phyloP scores from a whole-genome alignment of 2,797 vertebrate species.

The Enteromius viviparus region DNA sequence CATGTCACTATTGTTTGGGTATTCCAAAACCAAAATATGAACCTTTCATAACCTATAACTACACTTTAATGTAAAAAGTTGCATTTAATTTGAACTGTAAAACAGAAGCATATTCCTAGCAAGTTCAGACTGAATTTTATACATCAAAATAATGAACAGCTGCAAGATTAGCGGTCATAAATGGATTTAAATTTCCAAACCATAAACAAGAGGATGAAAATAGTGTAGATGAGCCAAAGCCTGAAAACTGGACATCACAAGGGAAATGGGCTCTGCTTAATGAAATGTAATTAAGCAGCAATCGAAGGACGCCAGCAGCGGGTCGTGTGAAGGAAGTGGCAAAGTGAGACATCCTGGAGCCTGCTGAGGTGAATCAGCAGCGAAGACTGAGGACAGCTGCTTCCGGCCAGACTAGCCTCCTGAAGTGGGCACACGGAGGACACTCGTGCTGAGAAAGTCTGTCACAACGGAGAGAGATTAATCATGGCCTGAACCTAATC shows the following conservation, averaged over 20 bases:
- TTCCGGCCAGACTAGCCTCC: conserved; percentile 49
- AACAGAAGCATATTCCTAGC: background rate
- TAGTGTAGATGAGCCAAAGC: background rate
- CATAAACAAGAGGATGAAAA: conserved; percentile 7
- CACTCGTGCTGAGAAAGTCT: conserved; percentile 60
- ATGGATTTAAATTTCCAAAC: background rate
- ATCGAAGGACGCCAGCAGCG: conserved; percentile 52
- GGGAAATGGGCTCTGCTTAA: conserved; percentile 55
- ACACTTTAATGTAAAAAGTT: background rate
- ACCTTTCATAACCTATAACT: too few relatives aligned
- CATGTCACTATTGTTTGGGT: too few relatives aligned
- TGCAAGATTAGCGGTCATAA: background rate
- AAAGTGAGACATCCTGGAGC: conserved; percentile 58
- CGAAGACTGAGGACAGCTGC: conserved; percentile 62
- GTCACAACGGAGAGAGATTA: conserved; percentile 60
- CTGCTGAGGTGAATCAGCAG: conserved; percentile 52
- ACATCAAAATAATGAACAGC: background rate
- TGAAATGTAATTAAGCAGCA: conserved; percentile 60
- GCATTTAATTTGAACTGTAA: background rate
- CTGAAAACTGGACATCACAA: conserved; percentile 33
- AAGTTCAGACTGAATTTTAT: background rate
- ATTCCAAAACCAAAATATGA: too few relatives aligned
- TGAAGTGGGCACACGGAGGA: conserved; percentile 37
- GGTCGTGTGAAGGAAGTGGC: conserved; percentile 57
- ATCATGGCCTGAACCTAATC: conserved; percentile 48